phyloP scores from a whole-genome alignment of 2,113 vertebrate genomes.

The Cyanoramphus novaezelandiae region DNA sequence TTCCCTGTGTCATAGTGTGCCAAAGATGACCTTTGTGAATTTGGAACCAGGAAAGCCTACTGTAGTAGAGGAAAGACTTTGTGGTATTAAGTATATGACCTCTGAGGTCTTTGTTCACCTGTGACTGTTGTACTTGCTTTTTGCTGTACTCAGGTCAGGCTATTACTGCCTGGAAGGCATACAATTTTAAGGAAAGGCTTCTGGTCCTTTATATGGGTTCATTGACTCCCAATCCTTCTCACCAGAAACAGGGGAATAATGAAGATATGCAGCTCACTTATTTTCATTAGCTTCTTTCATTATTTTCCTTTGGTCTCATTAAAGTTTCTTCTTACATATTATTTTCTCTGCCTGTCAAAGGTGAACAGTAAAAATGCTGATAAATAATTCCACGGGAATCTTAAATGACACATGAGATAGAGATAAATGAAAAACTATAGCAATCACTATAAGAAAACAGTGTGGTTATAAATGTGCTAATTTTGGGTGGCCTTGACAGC shows the following conservation, averaged over 20 bases:
- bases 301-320: slow-evolving; percentile 37
- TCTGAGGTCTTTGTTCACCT: neutral
- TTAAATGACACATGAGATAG: slow-evolving; percentile 16
- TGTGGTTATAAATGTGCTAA: slow-evolving; percentile 13
- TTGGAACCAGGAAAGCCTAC: neutral
- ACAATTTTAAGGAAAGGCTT: neutral
- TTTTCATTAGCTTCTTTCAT: slow-evolving; percentile 38
- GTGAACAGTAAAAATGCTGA: slow-evolving; percentile 43
- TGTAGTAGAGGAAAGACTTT: neutral
- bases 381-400: slow-evolving; percentile 52
- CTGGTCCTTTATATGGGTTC: neutral
- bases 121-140: neutral
- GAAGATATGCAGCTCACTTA: neutral
- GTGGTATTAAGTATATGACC: neutral
- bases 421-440: slow-evolving; percentile 39
- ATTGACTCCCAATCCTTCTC: neutral
- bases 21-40: neutral
- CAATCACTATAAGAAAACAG: neutral
- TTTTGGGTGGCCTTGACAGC: slow-evolving; percentile 17
- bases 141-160: neutral
- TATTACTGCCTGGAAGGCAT: neutral
- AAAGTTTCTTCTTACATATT: slow-evolving; percentile 39
- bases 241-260: neutral
- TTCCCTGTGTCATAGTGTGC: neutral
- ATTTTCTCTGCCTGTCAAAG: slow-evolving; percentile 57